phyloP scores from a whole-genome alignment of 1,140 invertebrate species.

The Stenopsyche tienmushanensis region DNA sequence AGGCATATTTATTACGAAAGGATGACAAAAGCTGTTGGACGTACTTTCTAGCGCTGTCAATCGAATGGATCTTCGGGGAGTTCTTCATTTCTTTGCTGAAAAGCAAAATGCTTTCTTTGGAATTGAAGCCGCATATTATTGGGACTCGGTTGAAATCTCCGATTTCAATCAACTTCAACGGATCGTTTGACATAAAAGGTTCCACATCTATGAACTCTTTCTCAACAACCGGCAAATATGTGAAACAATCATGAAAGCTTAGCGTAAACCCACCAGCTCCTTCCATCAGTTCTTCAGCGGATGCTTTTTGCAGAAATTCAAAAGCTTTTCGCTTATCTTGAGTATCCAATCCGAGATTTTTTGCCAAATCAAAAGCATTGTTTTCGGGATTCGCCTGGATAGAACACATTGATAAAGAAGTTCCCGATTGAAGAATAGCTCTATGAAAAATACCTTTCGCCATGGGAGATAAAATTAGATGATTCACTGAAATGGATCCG shows the following conservation, averaged over 20 bases:
- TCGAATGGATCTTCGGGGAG: no score
- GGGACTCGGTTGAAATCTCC: conserved; percentile 41
- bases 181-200: conserved; percentile 33
- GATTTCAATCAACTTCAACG: conserved; percentile 28
- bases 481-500: conserved; percentile 53
- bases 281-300: conserved; percentile 38
- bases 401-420: conserved; percentile 60
- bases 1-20: neutral
- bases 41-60: no score
- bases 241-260: conserved; percentile 25
- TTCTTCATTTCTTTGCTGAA: neutral
- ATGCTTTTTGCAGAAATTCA: conserved; percentile 31
- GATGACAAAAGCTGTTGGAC: no score
- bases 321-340: conserved; percentile 47
- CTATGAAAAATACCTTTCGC: conserved; percentile 42
- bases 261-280: conserved; percentile 42
- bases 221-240: conserved; percentile 31
- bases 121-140: conserved; percentile 37
- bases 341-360: conserved; percentile 53
- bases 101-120: conserved; percentile 37
- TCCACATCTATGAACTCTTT: conserved; percentile 20
- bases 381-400: conserved; percentile 52
- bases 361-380: conserved; percentile 56
- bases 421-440: conserved; percentile 57
- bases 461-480: conserved; percentile 41